phyloP scores from a whole-genome alignment of 2,888 invertebrate genomes.

The Lottia scabra region DNA sequence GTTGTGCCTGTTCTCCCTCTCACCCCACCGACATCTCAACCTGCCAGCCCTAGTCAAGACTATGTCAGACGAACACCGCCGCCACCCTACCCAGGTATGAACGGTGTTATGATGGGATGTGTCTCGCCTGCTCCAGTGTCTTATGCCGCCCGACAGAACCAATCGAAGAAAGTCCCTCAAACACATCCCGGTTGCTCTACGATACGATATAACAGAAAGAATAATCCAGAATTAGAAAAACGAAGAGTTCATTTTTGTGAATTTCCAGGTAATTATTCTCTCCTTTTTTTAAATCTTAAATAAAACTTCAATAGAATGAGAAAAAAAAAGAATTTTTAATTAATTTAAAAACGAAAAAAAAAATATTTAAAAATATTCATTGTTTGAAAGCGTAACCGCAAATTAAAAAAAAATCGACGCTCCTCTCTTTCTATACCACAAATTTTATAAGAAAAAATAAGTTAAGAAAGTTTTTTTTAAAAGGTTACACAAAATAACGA shows the following conservation, averaged over 20 bases:
- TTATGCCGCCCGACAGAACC: constrained; percentile 24
- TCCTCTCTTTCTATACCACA: too few species aligned
- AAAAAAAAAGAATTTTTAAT: too few species aligned
- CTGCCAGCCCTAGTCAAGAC: constrained; percentile 56
- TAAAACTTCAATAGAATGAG: too few species aligned
- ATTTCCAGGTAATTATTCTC: constrained; percentile 75
- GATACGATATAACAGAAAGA: constrained; percentile 88
- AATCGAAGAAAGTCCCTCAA: constrained; percentile 44
- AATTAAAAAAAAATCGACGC: too few species aligned
- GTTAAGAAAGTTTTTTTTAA: too few species aligned
- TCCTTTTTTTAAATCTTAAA: too few species aligned
- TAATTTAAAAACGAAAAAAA: too few species aligned
- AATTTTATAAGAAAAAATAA: too few species aligned
- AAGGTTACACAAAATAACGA: too few species aligned
- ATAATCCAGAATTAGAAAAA: constrained; percentile 97
- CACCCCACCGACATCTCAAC: constrained; percentile 62
- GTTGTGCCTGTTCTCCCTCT: constrained; percentile 31
- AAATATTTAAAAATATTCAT: too few species aligned
- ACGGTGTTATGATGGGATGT: constrained; percentile 13
- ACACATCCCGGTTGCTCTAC: constrained; percentile 69
- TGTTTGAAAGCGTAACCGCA: too few species aligned
- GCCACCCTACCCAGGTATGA: constrained; percentile 58
- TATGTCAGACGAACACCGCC: constrained; percentile 52
- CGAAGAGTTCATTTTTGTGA: constrained; percentile 96
- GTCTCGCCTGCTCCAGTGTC: constrained; percentile 28